Evolutionary conservation across 2,797 vertebrate genomes (phyloP).

Genomic region (Mormyrus hasselquistii): DNA sequence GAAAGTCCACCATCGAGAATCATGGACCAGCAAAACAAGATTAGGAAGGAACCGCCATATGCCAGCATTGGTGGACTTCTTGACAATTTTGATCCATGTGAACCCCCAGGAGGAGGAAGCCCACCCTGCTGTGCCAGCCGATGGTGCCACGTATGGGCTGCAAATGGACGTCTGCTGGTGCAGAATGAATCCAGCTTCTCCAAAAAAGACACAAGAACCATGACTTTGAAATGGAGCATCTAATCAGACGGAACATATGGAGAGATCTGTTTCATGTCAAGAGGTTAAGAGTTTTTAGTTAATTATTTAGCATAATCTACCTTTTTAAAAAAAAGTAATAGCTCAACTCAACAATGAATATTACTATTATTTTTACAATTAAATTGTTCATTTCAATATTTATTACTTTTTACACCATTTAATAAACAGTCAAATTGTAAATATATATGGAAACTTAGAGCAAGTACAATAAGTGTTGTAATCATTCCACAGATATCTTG

Average conservation of each 20-base stretch:
- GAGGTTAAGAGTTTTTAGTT: not conserved
- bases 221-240: not conserved
- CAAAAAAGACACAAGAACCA: not conserved
- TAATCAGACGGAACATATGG: slow-evolving; percentile 2
- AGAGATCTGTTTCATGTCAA: not conserved
- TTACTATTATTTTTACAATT: not conserved
- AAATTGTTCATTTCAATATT: not conserved
- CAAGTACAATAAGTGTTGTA: not conserved
- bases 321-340: not conserved
- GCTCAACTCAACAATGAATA: not conserved
- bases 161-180: not conserved
- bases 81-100: slow-evolving; percentile 41
- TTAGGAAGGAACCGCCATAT: slow-evolving; percentile 51
- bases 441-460: not conserved
- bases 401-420: not conserved
- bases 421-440: not conserved
- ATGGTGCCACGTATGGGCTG: not conserved
- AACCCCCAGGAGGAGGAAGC: not conserved
- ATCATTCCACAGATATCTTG: not conserved
- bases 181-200: not conserved
- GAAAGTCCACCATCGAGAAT: slow-evolving; percentile 41
- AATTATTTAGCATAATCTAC: not conserved
- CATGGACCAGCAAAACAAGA: slow-evolving; percentile 48
- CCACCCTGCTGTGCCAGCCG: not conserved
- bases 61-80: slow-evolving; percentile 39